Percentiles rank a stretch among this genome's conserved stretches.
phyloP scores from a whole-genome alignment of 2,113 vertebrate genomes.

The Phyllostomus discolor region DNA sequence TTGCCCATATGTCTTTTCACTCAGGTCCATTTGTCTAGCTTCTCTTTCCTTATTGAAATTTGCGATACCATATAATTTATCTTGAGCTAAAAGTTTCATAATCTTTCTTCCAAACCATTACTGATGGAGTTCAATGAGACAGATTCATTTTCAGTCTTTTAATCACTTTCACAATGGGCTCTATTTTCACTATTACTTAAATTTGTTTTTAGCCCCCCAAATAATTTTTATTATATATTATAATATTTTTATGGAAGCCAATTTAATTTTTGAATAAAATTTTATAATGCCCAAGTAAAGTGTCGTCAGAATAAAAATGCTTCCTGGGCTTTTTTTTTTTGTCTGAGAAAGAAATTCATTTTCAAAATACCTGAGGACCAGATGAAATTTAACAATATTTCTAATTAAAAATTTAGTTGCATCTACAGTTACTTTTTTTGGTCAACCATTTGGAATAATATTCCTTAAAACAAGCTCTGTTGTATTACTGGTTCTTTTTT shows the following conservation, averaged over 20 bases:
- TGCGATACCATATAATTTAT: not conserved
- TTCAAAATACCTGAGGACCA: not conserved
- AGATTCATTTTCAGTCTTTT: not conserved
- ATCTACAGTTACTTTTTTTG: not conserved
- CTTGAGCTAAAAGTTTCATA: not conserved
- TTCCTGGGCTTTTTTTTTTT: not conserved
- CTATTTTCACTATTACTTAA: not conserved
- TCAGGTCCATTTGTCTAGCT: not conserved
- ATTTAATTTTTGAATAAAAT: slow-evolving; percentile 21
- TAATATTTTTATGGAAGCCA: not conserved
- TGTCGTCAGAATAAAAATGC: not conserved
- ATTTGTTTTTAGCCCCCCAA: not conserved
- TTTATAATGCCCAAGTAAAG: not conserved
- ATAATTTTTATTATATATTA: not conserved
- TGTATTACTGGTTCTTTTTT: not conserved
- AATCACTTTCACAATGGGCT: not conserved
- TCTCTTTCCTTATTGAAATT: not conserved
- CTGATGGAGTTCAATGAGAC: not conserved
- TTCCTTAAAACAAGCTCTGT: not conserved
- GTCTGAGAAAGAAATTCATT: not conserved
- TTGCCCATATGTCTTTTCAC: not conserved
- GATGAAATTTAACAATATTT: not conserved
- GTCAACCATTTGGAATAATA: not conserved
- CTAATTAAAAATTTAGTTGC: slow-evolving; percentile 3
- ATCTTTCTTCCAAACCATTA: not conserved